Evolutionary conservation across 2,888 invertebrate species (phyloP).

Genomic region (Syrphus vitripennis): DNA sequence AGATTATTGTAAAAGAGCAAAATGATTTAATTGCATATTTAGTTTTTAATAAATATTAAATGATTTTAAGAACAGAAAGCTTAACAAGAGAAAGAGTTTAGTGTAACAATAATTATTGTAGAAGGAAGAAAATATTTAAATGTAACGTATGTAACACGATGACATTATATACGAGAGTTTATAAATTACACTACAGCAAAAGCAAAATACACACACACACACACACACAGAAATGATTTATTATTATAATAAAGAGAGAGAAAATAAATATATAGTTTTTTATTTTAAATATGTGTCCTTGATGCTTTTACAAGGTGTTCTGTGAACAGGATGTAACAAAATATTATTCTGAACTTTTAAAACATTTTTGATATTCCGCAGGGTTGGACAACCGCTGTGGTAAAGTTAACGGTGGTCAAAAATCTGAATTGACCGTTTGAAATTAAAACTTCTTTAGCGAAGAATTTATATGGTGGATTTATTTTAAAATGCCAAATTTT

Average conservation of each 20-base stretch:
- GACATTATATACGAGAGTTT: constrained; percentile 54
- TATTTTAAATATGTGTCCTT: not conserved
- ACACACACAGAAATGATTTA: constrained; percentile 61
- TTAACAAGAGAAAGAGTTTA: constrained; percentile 64
- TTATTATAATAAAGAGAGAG: constrained; percentile 70
- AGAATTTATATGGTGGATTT: no score
- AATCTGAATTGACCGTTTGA: no score
- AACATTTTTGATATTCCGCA: no score
- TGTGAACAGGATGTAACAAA: no score
- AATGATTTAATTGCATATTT: constrained; percentile 61
- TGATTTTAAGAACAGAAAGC: constrained; percentile 51
- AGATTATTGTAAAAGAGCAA: constrained; percentile 42
- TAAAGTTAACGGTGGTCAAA: no score
- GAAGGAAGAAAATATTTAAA: constrained; percentile 51
- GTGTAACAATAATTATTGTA: constrained; percentile 52
- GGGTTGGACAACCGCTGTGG: no score
- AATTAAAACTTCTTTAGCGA: no score
- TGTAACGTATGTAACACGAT: constrained; percentile 52
- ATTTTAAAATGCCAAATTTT: no score
- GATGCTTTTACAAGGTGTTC: no score
- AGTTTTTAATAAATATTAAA: constrained; percentile 54
- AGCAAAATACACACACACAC: constrained; percentile 41
- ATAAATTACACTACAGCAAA: constrained; percentile 50
- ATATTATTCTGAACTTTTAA: no score
- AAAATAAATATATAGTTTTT: constrained; percentile 43